Evolutionary conservation across 2,888 invertebrate species (phyloP).

Genomic region (Perizoma flavofasciatum): DNA sequence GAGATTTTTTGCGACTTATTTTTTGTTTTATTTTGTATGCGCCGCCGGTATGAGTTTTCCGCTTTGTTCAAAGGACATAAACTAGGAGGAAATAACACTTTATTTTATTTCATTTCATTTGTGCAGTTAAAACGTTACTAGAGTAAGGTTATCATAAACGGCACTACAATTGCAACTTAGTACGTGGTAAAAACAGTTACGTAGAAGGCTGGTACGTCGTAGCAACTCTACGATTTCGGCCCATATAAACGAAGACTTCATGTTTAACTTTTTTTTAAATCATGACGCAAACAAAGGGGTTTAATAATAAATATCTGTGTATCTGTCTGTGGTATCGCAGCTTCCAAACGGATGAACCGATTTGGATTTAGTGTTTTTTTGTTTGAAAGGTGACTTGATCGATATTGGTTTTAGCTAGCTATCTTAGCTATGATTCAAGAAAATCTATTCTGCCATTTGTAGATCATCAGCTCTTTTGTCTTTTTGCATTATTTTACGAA

Average conservation of each 20-base stretch:
- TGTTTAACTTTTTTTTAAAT: too few species aligned
- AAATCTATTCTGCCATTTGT: too few species aligned
- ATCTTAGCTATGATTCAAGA: too few species aligned
- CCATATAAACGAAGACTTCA: neutral
- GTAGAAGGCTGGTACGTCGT: slow-evolving; percentile 14
- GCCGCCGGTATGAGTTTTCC: slow-evolving; percentile 22
- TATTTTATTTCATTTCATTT: slow-evolving; percentile 15
- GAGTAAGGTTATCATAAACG: slow-evolving; percentile 9
- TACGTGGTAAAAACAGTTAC: slow-evolving; percentile 1
- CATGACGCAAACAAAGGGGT: too few species aligned
- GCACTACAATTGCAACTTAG: neutral
- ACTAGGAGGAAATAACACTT: slow-evolving; percentile 22
- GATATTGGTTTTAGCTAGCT: too few species aligned
- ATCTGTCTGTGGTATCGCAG: too few species aligned
- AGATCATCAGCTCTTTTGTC: too few species aligned
- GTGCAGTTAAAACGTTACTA: slow-evolving; percentile 5
- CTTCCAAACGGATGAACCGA: too few species aligned
- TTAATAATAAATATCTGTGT: too few species aligned
- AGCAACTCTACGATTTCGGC: slow-evolving; percentile 2
- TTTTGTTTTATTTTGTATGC: slow-evolving; percentile 16
- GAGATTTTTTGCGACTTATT: slow-evolving; percentile 28
- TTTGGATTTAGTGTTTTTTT: too few species aligned
- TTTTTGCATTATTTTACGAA: too few species aligned
- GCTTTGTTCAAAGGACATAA: slow-evolving; percentile 26
- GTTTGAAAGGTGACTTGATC: too few species aligned